Evolutionary conservation across 1,140 invertebrate species (phyloP).

Genomic region (Formica exsecta): DNA sequence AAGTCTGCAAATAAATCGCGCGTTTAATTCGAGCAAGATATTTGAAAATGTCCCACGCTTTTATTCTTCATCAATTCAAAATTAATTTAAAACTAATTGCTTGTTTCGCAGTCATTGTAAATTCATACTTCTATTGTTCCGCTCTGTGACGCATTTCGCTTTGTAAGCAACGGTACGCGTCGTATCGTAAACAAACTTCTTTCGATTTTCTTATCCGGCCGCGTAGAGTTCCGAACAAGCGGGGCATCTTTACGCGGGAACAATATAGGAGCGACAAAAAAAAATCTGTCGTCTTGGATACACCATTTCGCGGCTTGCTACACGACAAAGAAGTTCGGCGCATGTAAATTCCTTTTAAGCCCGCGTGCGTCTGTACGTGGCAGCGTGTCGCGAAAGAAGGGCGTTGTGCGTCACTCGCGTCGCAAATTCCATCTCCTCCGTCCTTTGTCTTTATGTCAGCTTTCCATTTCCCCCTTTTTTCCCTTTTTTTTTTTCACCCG

Average conservation of each 20-base stretch:
- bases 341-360: conserved; percentile 54
- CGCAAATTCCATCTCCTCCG: conserved; percentile 38
- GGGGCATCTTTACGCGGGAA: conserved; percentile 12
- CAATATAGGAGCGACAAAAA: conserved; percentile 21
- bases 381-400: conserved; percentile 33
- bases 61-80: neutral
- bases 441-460: conserved; percentile 38
- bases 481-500: neutral
- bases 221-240: conserved; percentile 4
- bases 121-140: neutral
- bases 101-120: neutral
- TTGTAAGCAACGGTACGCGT: neutral
- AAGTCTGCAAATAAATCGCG: neutral
- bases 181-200: neutral
- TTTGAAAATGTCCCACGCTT: neutral
- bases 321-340: conserved; percentile 56
- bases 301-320: conserved; percentile 40
- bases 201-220: neutral
- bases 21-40: neutral
- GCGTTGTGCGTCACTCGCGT: conserved; percentile 17
- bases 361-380: conserved; percentile 42
- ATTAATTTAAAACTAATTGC: neutral
- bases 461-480: neutral
- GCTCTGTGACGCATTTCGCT: neutral
- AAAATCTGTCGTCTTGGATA: conserved; percentile 35